Conservation (phyloP, 2,797 vertebrate species). For the Sarcophilus harrisii region DNA sequence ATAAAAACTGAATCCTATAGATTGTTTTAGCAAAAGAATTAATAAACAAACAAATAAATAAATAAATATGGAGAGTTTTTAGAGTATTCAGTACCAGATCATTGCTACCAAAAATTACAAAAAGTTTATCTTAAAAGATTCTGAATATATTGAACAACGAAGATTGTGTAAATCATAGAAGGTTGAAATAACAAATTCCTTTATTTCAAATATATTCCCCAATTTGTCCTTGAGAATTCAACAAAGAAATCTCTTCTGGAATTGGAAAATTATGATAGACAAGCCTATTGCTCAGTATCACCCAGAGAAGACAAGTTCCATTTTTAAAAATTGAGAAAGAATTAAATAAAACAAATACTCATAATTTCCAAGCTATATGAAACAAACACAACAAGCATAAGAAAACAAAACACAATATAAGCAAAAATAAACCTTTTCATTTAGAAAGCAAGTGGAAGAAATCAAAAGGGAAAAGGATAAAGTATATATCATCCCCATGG, state of each 20-base stretch:
- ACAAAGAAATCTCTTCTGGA: too few relatives aligned
- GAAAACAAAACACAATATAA: too few relatives aligned
- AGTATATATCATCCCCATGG: neutral
- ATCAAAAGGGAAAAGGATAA: neutral
- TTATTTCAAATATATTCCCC: too few relatives aligned
- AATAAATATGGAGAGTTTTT: neutral
- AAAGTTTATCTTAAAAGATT: neutral
- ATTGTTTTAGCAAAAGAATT: neutral
- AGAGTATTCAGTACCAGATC: neutral
- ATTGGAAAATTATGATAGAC: too few relatives aligned
- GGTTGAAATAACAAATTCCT: too few relatives aligned
- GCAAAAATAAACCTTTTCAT: neutral
- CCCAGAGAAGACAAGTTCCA: too few relatives aligned
- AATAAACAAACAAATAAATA: too few relatives aligned
- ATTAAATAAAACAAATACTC: too few relatives aligned
- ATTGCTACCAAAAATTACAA: neutral
- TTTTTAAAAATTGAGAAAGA: too few relatives aligned
- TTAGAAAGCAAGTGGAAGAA: neutral
- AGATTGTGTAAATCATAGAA: neutral
- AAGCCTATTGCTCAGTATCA: too few relatives aligned
- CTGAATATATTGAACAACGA: neutral
- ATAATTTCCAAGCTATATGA: neutral
- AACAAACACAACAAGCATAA: neutral
- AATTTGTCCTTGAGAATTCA: too few relatives aligned
- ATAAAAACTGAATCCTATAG: neutral